phyloP scores from a whole-genome alignment of 2,888 invertebrate genomes.

The Proisotoma minuta region DNA sequence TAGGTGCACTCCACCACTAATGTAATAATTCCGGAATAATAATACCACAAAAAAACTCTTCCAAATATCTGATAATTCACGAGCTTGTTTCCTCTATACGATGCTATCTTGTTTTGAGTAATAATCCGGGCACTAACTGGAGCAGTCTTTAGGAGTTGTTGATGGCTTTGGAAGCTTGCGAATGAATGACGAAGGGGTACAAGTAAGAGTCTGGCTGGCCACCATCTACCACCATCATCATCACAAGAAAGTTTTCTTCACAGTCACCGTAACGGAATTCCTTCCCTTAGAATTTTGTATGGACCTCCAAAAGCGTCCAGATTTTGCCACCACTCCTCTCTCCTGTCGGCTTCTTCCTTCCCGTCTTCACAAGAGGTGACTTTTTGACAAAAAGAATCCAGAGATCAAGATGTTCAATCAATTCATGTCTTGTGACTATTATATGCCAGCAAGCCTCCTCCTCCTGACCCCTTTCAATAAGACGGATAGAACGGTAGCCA shows the following conservation, averaged over 20 bases:
- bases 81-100: background rate
- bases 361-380: background rate
- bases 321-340: background rate
- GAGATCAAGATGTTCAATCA: slow-evolving; percentile 11
- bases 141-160: background rate
- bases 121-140: background rate
- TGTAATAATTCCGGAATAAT: slow-evolving; percentile 15
- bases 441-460: no score
- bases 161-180: background rate
- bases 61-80: no score
- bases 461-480: no score
- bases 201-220: background rate
- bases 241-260: background rate
- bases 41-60: slow-evolving; percentile 13
- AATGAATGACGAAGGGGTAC: slow-evolving; percentile 6
- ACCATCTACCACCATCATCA: background rate
- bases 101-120: background rate
- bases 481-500: no score
- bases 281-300: background rate
- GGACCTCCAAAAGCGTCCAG: no score
- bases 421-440: no score
- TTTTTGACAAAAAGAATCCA: slow-evolving; percentile 3
- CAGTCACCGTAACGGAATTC: slow-evolving; percentile 18
- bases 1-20: slow-evolving; percentile 4
- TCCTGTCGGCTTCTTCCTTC: background rate